phyloP scores from a whole-genome alignment of 2,888 invertebrate species.

The Lithosia quadra region DNA sequence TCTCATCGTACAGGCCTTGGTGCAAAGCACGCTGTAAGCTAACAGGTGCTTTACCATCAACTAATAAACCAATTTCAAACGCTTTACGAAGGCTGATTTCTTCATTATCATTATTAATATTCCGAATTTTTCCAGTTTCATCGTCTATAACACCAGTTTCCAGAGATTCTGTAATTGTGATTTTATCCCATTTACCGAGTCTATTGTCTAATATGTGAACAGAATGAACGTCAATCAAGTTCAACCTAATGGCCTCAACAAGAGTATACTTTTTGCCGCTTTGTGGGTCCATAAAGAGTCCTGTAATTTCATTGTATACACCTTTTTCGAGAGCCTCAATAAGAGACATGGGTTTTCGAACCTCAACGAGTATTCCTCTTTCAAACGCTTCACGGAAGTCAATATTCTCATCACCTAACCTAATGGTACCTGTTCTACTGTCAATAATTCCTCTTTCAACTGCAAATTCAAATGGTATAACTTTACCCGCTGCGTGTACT shows the following conservation, averaged over 20 bases:
- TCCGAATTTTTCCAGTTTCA: conserved; percentile 90
- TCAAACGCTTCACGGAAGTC: conserved; percentile 95
- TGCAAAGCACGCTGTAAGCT: conserved; percentile 94
- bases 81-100: conserved; percentile 92
- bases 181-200: conserved; percentile 91
- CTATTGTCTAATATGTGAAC: conserved; percentile 93
- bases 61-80: conserved; percentile 92
- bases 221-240: conserved; percentile 94
- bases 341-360: conserved; percentile 92
- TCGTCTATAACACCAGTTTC: conserved; percentile 92
- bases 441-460: conserved; percentile 92
- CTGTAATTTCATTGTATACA: conserved; percentile 92
- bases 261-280: conserved; percentile 92
- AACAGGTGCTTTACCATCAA: conserved; percentile 93
- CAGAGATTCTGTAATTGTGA: conserved; percentile 93
- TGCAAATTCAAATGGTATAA: conserved; percentile 94
- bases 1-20: conserved; percentile 94
- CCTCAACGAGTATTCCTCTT: conserved; percentile 93
- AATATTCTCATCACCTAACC: conserved; percentile 88
- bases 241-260: conserved; percentile 93
- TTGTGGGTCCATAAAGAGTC: conserved; percentile 93
- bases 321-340: conserved; percentile 94
- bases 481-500: conserved; percentile 93
- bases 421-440: conserved; percentile 90
- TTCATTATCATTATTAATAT: conserved; percentile 88